Conservation (phyloP, 2,888 invertebrate species). For the Lysandra coridon region DNA sequence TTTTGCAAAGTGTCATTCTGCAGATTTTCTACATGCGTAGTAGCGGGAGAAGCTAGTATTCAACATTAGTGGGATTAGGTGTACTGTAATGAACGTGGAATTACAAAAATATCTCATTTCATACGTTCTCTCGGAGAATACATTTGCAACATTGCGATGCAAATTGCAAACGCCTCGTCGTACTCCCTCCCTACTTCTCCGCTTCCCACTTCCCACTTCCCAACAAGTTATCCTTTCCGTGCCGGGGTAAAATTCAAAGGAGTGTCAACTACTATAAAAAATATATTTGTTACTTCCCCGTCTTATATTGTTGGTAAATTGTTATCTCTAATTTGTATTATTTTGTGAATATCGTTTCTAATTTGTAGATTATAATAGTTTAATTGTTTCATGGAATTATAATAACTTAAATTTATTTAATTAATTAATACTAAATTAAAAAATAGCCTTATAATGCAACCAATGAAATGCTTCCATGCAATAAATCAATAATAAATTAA, state of each 20-base stretch:
- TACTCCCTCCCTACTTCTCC: conserved; percentile 18
- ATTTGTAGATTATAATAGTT: background rate
- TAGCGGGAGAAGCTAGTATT: background rate
- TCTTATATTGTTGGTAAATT: conserved; percentile 26
- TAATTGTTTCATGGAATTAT: background rate
- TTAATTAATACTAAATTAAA: too few relatives aligned
- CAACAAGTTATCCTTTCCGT: conserved; percentile 32
- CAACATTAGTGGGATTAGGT: conserved; percentile 20
- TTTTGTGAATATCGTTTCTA: background rate
- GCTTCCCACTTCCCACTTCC: conserved; percentile 19
- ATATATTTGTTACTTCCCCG: conserved; percentile 28
- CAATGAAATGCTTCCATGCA: background rate
- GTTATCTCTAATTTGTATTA: conserved; percentile 14
- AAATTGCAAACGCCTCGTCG: conserved; percentile 31
- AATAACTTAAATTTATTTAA: too few relatives aligned
- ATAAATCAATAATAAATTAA: background rate
- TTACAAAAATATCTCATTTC: conserved; percentile 28
- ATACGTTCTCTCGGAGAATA: conserved; percentile 27
- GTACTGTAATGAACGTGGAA: conserved; percentile 16
- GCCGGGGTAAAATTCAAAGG: conserved; percentile 33
- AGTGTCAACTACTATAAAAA: conserved; percentile 35
- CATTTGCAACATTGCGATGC: conserved; percentile 23
- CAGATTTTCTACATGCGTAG: background rate
- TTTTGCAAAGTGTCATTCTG: background rate
- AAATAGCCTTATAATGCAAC: too few relatives aligned